Evolutionary conservation across 2,113 vertebrate species (phyloP).

Genomic region (Bombycilla garrulus): DNA sequence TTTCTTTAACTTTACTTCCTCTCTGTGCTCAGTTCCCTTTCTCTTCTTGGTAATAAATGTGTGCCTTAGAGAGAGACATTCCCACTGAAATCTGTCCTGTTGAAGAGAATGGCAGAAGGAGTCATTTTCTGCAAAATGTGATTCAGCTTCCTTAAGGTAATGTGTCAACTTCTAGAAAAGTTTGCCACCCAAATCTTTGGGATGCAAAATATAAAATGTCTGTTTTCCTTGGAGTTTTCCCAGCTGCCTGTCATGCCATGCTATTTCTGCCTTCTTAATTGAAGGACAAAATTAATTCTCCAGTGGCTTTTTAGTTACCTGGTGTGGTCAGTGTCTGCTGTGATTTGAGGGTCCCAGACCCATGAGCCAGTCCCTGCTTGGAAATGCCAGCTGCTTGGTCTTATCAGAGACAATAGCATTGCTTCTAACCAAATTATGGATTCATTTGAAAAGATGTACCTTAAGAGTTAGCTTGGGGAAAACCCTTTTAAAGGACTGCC

Average conservation of each 20-base stretch:
- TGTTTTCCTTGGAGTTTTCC: neutral
- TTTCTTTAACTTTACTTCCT: neutral
- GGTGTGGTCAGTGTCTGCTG: neutral
- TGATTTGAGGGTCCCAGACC: neutral
- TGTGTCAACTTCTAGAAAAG: neutral
- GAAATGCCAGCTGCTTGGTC: neutral
- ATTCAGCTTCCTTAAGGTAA: neutral
- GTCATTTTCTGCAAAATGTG: neutral
- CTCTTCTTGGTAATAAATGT: neutral
- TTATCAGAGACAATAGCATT: neutral
- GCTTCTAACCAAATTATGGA: neutral
- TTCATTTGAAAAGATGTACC: neutral
- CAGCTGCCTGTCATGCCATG: neutral
- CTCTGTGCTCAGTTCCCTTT: neutral
- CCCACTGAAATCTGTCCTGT: neutral
- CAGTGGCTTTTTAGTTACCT: neutral
- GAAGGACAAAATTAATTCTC: neutral
- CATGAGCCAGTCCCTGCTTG: neutral
- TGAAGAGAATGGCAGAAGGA: neutral
- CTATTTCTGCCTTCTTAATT: neutral
- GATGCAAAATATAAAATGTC: neutral
- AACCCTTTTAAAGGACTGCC: neutral
- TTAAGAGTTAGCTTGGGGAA: neutral
- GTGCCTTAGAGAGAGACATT: neutral
- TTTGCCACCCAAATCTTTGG: neutral